These are phyloP conservation scores for Anoplophora glabripennis DNA, from an alignment of 1,140 invertebrate genomes.

Conservation along the genomic window DNA sequence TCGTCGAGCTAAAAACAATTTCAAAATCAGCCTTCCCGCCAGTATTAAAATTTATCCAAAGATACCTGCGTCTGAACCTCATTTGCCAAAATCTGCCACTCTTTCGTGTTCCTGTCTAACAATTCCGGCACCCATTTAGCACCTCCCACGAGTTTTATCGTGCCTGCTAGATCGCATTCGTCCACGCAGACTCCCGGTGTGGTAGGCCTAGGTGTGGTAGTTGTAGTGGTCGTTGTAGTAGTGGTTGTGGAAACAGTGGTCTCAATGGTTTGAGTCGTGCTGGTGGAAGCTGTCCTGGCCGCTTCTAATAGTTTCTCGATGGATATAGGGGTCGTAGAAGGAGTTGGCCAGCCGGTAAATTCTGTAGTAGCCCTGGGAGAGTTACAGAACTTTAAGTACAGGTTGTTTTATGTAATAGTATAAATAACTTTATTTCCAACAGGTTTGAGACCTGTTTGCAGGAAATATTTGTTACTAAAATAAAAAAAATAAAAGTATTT, in stretches of 20 bases:
- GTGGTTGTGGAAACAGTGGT: constrained; percentile 61
- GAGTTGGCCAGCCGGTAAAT: constrained; percentile 85
- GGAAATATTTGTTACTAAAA: too few species aligned
- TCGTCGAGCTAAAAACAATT: constrained; percentile 70
- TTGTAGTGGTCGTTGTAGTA: constrained; percentile 74
- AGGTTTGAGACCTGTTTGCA: too few species aligned
- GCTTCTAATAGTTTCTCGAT: constrained; percentile 75
- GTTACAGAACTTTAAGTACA: too few species aligned
- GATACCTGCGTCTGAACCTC: constrained; percentile 74
- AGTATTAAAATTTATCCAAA: neutral
- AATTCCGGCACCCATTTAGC: constrained; percentile 82
- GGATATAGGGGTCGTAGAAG: constrained; percentile 78
- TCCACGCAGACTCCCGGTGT: constrained; percentile 75
- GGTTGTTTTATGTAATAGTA: too few species aligned
- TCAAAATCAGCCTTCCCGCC: neutral
- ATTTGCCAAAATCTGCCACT: constrained; percentile 78
- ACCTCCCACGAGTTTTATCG: constrained; percentile 77
- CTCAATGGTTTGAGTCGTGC: constrained; percentile 50
- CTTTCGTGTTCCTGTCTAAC: constrained; percentile 78
- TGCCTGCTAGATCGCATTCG: constrained; percentile 80
- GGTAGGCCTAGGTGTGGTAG: constrained; percentile 68
- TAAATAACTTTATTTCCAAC: too few species aligned
- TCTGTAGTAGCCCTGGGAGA: constrained; percentile 74
- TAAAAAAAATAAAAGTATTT: too few species aligned
- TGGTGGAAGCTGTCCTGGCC: constrained; percentile 63